Evolutionary conservation across 1,140 invertebrate species (phyloP).

Genomic region (Drosophila dunni): DNA sequence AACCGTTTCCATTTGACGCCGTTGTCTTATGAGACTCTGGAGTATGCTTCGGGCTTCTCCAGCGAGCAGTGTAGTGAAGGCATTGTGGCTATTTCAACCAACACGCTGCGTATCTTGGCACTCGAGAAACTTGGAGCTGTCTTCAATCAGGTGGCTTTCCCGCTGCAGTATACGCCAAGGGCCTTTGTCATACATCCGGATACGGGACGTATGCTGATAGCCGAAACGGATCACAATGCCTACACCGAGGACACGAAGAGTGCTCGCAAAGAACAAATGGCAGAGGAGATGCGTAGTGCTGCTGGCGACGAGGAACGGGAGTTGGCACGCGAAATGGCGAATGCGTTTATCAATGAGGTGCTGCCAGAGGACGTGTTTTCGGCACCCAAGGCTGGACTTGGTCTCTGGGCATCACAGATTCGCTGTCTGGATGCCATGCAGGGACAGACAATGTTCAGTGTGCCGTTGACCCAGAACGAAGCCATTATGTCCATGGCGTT

Average conservation of each 20-base stretch:
- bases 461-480: slow-evolving; percentile 97
- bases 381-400: slow-evolving; percentile 97
- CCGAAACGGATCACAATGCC: slow-evolving; percentile 99
- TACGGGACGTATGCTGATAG: slow-evolving; percentile 95
- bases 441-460: slow-evolving; percentile 91
- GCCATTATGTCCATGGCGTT: slow-evolving; percentile 94
- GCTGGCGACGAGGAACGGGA: slow-evolving; percentile 97
- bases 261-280: slow-evolving; percentile 92
- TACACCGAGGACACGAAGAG: slow-evolving; percentile 99
- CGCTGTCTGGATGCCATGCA: slow-evolving; percentile 95
- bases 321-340: slow-evolving; percentile 97
- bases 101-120: slow-evolving; percentile 98
- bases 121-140: slow-evolving; percentile 99
- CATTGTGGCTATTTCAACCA: slow-evolving; percentile 99
- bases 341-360: slow-evolving; percentile 97
- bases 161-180: slow-evolving; percentile 97
- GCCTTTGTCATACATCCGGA: slow-evolving; percentile 97
- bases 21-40: slow-evolving; percentile 97
- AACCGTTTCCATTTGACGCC: slow-evolving; percentile 98
- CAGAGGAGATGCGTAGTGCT: slow-evolving; percentile 96
- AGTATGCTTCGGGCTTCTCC: slow-evolving; percentile 97
- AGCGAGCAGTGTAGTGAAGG: slow-evolving; percentile 99
- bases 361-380: slow-evolving; percentile 97
- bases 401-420: slow-evolving; percentile 98
- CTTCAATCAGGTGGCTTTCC: slow-evolving; percentile 97